Evolutionary conservation across 53 echinoderm and acorn worm genomes (phyloP), one percentile per base, ranked within the genome.

Genomic region (Paelopatides confundens): DNA sequence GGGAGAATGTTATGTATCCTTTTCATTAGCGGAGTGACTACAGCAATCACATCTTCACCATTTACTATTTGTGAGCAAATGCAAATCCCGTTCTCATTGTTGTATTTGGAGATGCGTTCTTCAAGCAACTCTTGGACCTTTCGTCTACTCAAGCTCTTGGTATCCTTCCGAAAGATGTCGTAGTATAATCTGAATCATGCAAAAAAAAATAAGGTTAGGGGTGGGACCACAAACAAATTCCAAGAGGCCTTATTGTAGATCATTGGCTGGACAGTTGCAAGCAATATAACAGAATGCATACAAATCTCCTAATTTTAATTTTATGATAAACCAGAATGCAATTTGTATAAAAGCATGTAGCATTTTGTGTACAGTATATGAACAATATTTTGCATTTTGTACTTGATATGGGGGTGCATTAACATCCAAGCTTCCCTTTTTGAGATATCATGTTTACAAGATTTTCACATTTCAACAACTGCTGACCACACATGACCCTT

Each of bases 21-120:
- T 69, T 89, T 89, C 93, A 93, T 93, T 9, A 93, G 82, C n/a
- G 93, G 93, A 1, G 93, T 89, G 52, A 86, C 43, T 37, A 93
- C 58, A 23, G 93, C 90, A 13, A 93, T 63, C 11, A 89, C 93
- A 36, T 70, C 40, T 48, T 93, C 85, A 70, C 63, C 70, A 21
- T 86, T 82, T 3, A 64, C 77, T 4, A 74, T 76, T 28, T 71
- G 32, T 30, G 81, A 58, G 31, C 63, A 35, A 66, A 91, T 66
- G 81, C 91, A 91, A 58, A 82, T 64, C 24, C 91, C 91, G 9
- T 89, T 89, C 81, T 90, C 90, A 11, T 65, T 29, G 53, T 93
- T 93, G 76, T 93, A 90, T 62, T 81, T 87, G 34, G 78, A 69
- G 2, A 93, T 84, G 70, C 84, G 84, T 71, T 82, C 85, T 34